phyloP scores from a whole-genome alignment of 1,140 invertebrate genomes.

The Tetramorium simillimum region DNA sequence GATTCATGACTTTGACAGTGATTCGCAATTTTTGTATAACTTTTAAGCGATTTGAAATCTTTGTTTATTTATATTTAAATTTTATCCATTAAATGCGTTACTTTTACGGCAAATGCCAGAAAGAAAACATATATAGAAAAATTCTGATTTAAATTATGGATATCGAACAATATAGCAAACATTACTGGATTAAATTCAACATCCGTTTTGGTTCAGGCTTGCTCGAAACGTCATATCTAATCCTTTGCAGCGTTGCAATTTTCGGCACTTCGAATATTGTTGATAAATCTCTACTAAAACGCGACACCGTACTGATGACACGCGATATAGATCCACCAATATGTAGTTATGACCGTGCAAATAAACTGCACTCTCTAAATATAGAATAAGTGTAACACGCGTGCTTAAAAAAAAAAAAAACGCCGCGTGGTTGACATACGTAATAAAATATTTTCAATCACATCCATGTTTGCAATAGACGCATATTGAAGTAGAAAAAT shows the following conservation, averaged over 20 bases:
- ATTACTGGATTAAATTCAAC: background rate
- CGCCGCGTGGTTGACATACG: background rate
- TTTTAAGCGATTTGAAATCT: background rate
- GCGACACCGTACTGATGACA: conserved; percentile 19
- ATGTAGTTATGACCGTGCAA: conserved; percentile 39
- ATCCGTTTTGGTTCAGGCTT: conserved; percentile 67
- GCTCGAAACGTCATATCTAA: conserved; percentile 10
- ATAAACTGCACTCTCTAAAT: conserved; percentile 54
- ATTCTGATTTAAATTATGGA: background rate
- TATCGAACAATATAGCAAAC: background rate
- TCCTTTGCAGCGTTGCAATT: background rate
- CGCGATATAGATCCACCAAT: conserved; percentile 55
- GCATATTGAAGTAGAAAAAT: conserved; percentile 7
- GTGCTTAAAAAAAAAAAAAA: conserved; percentile 12
- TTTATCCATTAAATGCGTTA: background rate
- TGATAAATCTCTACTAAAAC: conserved; percentile 54
- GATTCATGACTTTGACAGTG: background rate
- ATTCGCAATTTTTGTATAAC: background rate
- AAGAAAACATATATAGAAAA: background rate
- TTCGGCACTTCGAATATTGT: background rate
- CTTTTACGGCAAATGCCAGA: background rate
- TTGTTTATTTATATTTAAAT: background rate
- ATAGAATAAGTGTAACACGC: conserved; percentile 25
- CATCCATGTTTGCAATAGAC: background rate
- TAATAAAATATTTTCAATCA: conserved; percentile 18